Evolutionary conservation across 2,797 vertebrate genomes (phyloP), one percentile per base, ranked within the genome.

Genomic region (Yasuhikotakia modesta): DNA sequence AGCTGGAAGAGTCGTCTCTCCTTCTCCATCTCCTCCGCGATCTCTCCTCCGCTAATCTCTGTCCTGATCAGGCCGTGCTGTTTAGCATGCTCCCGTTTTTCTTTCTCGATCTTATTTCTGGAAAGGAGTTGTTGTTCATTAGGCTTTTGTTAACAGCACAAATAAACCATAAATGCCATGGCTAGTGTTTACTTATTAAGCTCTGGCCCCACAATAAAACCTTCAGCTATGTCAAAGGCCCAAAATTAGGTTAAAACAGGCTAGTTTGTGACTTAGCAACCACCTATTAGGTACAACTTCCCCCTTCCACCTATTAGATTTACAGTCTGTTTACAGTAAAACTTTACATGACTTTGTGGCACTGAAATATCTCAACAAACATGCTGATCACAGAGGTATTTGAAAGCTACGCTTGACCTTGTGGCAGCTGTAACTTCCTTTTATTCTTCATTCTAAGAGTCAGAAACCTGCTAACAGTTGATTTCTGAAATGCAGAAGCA

Each of bases 11-110:
- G 85, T 0, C 92, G 89, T 13, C 97, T 86, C 82, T 99, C 97
- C 86, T 97, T 98, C 86, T 98, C 97, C 97, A 98, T 98, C 80
- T 99, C 97, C 85, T 99, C 97, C 0, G 97, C 97, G 19, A 99
- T 97, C 86, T 98, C 97, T 5, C 96, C 97, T n/a, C 96, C 97
- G 1, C 94, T 97, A 88, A 99, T 94, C 88, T 99, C 97, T 0
- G 95, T 96, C 5, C 97, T 95, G 67, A 98, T 99, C 97, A 99
- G 97, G 8, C 97, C 97, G 5, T 98, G 96, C 69, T 97, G 94
- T 80, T 93, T 96, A 76, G 97, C 97, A 2, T 97, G 97, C 58
- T 99, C 97, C 68, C 95, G 90, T 86, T 99, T 99, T 90, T 99
- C 97, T 86, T 98, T 99, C 82, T 99, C 97, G 57, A 98, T 94